Percentiles rank a stretch among this genome's conserved stretches.
Evolutionary conservation across 2,113 vertebrate genomes (phyloP).

Genomic region (Sardina pilchardus): DNA sequence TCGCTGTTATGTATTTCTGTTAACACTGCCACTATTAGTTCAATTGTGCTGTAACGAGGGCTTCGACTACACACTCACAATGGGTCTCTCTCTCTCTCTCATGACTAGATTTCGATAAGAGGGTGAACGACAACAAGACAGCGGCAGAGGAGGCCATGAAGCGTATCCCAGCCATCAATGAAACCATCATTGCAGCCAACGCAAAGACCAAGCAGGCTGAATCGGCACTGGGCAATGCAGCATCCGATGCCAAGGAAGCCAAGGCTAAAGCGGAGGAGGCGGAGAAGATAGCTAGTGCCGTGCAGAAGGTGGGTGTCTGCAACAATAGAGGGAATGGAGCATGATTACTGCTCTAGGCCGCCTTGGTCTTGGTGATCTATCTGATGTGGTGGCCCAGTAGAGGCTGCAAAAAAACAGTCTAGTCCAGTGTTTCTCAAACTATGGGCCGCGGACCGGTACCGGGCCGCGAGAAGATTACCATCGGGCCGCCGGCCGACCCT

Average conservation of each 20-base stretch:
- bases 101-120: slow-evolving; percentile 85
- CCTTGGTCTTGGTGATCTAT: too few species aligned
- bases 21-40: too few species aligned
- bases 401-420: too few species aligned
- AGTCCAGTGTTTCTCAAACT: too few species aligned
- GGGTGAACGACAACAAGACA: slow-evolving; percentile 97
- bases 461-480: too few species aligned
- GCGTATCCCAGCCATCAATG: slow-evolving; percentile 86
- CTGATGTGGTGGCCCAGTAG: too few species aligned
- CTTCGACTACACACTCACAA: neutral
- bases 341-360: too few species aligned
- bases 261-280: slow-evolving; percentile 86
- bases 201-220: slow-evolving; percentile 87
- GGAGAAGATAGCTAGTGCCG: slow-evolving; percentile 79
- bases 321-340: neutral
- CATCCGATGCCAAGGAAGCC: slow-evolving; percentile 82
- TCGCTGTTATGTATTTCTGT: too few species aligned
- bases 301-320: slow-evolving; percentile 80
- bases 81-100: neutral
- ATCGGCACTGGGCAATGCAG: slow-evolving; percentile 82
- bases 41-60: neutral
- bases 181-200: slow-evolving; percentile 83
- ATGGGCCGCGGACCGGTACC: too few species aligned
- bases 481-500: too few species aligned
- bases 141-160: slow-evolving; percentile 89